Evolutionary conservation across 1,140 invertebrate genomes (phyloP).

Genomic region (Formica exsecta): DNA sequence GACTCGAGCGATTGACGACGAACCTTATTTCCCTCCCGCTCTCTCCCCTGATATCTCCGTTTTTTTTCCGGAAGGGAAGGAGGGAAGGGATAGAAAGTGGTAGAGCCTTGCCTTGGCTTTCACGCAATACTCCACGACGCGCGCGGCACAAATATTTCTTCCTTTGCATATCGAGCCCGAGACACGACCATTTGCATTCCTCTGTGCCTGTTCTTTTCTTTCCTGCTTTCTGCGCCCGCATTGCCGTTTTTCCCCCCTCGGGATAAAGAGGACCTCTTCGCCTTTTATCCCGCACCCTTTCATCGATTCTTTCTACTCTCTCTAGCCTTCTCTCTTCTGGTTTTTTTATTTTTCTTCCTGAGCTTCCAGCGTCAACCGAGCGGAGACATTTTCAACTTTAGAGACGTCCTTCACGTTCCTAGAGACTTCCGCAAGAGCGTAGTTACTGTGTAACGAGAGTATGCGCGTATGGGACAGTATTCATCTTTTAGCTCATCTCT

Average conservation of each 20-base stretch:
- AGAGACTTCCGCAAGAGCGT: not conserved
- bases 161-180: slow-evolving; percentile 61
- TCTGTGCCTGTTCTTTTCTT: slow-evolving; percentile 52
- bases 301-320: slow-evolving; percentile 34
- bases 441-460: not conserved
- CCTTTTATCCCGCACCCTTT: not conserved
- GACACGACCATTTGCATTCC: slow-evolving; percentile 62
- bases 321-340: not conserved
- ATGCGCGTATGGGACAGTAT: not conserved
- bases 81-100: not conserved
- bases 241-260: not conserved
- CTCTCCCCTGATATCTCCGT: not conserved
- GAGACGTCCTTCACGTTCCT: slow-evolving; percentile 17
- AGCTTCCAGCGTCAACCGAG: slow-evolving; percentile 34
- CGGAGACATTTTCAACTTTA: slow-evolving; percentile 28
- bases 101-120: slow-evolving; percentile 16
- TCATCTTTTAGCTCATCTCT: not conserved
- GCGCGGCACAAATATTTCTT: slow-evolving; percentile 56
- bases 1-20: slow-evolving; percentile 30
- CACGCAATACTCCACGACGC: slow-evolving; percentile 49
- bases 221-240: not conserved
- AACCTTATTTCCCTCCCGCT: slow-evolving; percentile 15
- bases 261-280: slow-evolving; percentile 13
- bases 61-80: not conserved
- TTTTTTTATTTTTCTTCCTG: slow-evolving; percentile 35